phyloP scores from a whole-genome alignment of 2,113 vertebrate genomes.

The Rhabdomys dilectus region DNA sequence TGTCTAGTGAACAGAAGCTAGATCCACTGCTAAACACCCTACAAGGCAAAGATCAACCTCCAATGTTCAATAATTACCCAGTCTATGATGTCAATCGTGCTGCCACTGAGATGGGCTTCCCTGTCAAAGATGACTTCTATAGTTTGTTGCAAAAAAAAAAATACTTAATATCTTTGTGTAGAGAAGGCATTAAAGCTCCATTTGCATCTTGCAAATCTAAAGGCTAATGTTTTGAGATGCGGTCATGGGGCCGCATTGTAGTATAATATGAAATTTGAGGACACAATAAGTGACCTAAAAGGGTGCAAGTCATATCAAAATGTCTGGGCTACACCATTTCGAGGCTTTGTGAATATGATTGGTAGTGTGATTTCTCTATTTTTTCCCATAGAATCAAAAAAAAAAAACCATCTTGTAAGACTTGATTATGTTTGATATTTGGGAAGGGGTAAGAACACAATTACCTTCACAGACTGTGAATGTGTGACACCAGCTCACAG shows the following conservation, averaged over 20 bases:
- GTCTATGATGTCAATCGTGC: neutral
- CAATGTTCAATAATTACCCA: neutral
- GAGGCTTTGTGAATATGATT: neutral
- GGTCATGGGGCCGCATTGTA: no score
- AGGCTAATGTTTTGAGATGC: neutral
- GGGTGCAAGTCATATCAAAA: neutral
- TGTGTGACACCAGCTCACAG: neutral
- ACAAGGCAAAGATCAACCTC: neutral
- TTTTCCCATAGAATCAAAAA: neutral
- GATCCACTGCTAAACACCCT: neutral
- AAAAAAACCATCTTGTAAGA: neutral
- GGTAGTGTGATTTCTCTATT: neutral
- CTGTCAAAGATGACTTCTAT: neutral
- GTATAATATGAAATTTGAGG: neutral
- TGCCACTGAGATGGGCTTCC: neutral
- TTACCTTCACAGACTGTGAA: neutral
- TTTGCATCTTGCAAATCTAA: neutral
- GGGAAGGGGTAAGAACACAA: neutral
- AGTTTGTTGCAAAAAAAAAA: neutral
- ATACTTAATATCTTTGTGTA: neutral
- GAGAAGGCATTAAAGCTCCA: neutral
- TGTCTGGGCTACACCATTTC: neutral
- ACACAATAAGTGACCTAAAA: neutral
- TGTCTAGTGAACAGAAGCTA: neutral
- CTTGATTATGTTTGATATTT: neutral